Evolutionary conservation across 2,113 vertebrate species (phyloP).

Genomic region (Catharus minimus): DNA sequence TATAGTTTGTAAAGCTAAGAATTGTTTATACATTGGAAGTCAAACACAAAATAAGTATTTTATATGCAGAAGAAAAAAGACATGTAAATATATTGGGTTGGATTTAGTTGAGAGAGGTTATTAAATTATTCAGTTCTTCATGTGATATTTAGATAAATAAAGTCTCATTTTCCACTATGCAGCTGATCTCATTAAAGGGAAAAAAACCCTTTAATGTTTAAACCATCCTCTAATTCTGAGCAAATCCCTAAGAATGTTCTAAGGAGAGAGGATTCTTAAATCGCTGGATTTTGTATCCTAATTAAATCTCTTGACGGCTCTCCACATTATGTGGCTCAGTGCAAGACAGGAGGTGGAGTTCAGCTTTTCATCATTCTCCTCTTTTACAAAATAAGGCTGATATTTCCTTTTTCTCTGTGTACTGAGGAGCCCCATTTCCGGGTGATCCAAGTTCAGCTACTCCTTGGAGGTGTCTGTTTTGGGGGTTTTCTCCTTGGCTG

Average conservation of each 20-base stretch:
- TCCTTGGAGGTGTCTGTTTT: neutral
- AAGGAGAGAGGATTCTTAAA: slow-evolving; percentile 57
- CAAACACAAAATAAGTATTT: slow-evolving; percentile 36
- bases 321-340: neutral
- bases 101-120: slow-evolving; percentile 42
- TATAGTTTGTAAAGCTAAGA: slow-evolving; percentile 19
- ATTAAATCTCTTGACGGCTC: slow-evolving; percentile 59
- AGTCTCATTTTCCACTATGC: slow-evolving; percentile 52
- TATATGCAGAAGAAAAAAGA: neutral
- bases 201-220: slow-evolving; percentile 36
- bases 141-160: slow-evolving; percentile 68
- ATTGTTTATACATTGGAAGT: slow-evolving; percentile 19
- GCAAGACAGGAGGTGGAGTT: slow-evolving; percentile 7
- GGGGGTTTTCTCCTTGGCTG: neutral
- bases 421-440: neutral
- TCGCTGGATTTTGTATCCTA: slow-evolving; percentile 50
- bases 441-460: neutral
- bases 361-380: neutral
- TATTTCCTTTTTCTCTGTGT: neutral
- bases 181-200: slow-evolving; percentile 53
- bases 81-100: neutral
- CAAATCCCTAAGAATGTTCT: slow-evolving; percentile 59
- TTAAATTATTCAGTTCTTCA: slow-evolving; percentile 65
- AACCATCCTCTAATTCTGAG: slow-evolving; percentile 50
- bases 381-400: neutral